Percentiles rank a stretch among this genome's conserved stretches.
These are phyloP conservation scores for Tinamus guttatus DNA, from an alignment of 2,113 vertebrate genomes.

Conservation along the genomic window DNA sequence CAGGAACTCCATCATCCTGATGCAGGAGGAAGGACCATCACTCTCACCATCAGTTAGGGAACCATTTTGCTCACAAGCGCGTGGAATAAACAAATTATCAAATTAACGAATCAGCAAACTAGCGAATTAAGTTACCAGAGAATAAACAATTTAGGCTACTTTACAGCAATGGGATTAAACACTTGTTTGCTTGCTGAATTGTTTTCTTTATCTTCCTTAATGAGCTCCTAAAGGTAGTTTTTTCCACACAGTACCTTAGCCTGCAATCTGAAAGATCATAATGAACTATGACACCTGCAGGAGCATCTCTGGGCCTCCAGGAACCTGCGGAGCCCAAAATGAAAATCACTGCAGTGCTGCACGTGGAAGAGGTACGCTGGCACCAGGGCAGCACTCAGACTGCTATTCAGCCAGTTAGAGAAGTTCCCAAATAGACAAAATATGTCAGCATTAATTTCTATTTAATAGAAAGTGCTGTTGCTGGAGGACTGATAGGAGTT, in stretches of 20 bases:
- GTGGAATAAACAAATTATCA: not conserved
- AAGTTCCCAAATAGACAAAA: not conserved
- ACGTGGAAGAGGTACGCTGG: accelerated
- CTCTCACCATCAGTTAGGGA: not conserved
- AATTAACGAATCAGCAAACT: not conserved
- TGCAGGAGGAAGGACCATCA: not conserved
- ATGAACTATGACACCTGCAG: not conserved
- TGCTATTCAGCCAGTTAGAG: not conserved
- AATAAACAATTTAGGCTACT: not conserved
- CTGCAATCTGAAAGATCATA: not conserved
- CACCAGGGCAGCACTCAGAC: not conserved
- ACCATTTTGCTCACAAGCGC: not conserved
- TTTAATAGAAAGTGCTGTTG: not conserved
- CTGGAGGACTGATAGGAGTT: not conserved
- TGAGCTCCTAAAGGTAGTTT: not conserved
- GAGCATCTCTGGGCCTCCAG: not conserved
- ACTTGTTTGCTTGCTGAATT: not conserved
- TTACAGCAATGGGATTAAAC: not conserved
- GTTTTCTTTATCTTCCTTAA: not conserved
- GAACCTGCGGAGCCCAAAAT: not conserved
- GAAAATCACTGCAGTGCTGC: not conserved
- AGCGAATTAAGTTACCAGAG: not conserved
- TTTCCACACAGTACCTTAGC: not conserved
- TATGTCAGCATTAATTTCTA: not conserved
- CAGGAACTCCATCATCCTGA: not conserved